Evolutionary conservation across 2,797 vertebrate species (phyloP).

Genomic region (Lepidocolaptes lacrymiger): DNA sequence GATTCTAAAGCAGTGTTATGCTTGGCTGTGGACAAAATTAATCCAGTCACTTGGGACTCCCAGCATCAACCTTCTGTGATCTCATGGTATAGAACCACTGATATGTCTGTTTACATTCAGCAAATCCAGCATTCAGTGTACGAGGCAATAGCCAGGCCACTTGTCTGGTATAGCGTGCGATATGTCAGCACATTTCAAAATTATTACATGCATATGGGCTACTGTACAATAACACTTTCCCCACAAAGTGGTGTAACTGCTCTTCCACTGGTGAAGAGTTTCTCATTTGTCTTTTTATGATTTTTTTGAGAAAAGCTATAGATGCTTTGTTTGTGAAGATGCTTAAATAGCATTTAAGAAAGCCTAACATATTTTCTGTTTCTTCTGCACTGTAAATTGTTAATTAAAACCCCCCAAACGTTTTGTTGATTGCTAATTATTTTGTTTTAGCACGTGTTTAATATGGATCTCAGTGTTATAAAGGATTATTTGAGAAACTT

Average conservation of each 20-base stretch:
- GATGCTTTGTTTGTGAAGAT: background rate
- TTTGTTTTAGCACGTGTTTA: background rate
- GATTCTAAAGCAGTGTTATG: slow-evolving; percentile 58
- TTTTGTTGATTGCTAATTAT: background rate
- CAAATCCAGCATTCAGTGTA: slow-evolving; percentile 27
- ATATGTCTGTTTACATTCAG: slow-evolving; percentile 39
- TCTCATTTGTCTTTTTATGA: background rate
- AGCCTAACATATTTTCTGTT: background rate
- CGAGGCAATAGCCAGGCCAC: background rate
- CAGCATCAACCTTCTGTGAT: slow-evolving; percentile 20
- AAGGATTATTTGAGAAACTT: background rate
- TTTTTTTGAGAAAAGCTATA: fast-evolving
- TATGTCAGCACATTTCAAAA: background rate
- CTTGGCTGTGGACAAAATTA: slow-evolving; percentile 53
- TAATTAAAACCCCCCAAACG: background rate
- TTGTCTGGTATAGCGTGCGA: background rate
- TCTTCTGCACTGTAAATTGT: background rate
- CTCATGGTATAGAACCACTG: slow-evolving; percentile 23
- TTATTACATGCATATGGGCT: background rate
- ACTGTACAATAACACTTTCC: background rate
- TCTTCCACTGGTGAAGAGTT: background rate
- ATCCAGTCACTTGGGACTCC: slow-evolving; percentile 57
- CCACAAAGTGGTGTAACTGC: background rate
- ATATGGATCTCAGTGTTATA: background rate
- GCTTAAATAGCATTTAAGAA: background rate